Evolutionary conservation across 2,113 vertebrate species (phyloP).

Genomic region (Drymodes brunneopygia): DNA sequence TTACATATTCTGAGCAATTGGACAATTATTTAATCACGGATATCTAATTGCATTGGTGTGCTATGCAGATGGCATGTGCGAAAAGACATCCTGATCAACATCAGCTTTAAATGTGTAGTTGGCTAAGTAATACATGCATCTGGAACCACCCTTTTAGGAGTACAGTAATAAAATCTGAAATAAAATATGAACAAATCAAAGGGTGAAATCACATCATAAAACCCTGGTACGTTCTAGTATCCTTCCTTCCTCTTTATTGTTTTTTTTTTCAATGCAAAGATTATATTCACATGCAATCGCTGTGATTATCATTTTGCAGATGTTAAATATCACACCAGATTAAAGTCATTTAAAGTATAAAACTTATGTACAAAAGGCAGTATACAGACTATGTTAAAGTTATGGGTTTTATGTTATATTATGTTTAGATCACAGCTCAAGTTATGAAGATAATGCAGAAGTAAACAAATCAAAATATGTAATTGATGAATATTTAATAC

Average conservation of each 20-base stretch:
- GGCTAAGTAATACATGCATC: neutral
- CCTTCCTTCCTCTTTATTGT: neutral
- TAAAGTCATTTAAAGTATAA: neutral
- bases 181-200: neutral
- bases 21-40: neutral
- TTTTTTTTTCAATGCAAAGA: neutral
- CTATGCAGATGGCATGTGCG: neutral
- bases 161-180: neutral
- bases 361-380: neutral
- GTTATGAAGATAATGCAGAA: neutral
- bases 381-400: neutral
- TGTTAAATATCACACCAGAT: neutral
- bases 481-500: neutral
- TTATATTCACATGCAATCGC: neutral
- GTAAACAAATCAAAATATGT: neutral
- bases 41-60: neutral
- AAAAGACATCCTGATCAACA: neutral
- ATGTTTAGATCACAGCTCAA: neutral
- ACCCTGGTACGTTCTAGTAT: neutral
- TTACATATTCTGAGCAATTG: neutral
- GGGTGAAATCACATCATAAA: neutral
- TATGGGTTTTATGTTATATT: neutral
- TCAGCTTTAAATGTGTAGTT: neutral
- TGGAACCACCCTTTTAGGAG: neutral
- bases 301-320: neutral